Conservation (phyloP, 2,113 vertebrate species). For the Serilophus lunatus region DNA sequence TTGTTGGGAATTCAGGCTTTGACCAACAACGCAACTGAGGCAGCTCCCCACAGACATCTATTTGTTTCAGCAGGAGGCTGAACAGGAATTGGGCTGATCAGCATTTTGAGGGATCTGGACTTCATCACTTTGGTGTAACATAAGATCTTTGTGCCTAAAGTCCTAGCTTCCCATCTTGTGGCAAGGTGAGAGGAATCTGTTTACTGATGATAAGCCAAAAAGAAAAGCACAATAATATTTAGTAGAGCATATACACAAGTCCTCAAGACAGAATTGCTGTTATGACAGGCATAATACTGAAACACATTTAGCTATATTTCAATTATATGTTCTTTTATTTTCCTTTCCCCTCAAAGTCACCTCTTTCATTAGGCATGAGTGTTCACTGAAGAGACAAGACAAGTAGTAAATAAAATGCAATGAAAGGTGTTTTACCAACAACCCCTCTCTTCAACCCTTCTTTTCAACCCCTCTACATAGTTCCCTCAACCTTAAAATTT, state of each 20-base stretch:
- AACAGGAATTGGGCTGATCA: background rate
- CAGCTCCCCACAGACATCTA: fast-evolving
- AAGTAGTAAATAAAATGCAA: slow-evolving; percentile 16
- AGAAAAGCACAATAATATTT: background rate
- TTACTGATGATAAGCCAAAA: background rate
- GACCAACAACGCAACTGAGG: background rate
- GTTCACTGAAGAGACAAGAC: background rate
- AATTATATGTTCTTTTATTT: background rate
- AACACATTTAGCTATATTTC: background rate
- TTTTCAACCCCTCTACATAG: background rate
- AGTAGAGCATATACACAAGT: background rate
- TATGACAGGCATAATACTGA: background rate
- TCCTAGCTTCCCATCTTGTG: background rate
- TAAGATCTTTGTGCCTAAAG: background rate
- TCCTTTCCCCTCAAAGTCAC: background rate
- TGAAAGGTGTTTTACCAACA: background rate
- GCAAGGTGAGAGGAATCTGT: background rate
- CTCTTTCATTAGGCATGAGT: background rate
- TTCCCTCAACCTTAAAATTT: background rate
- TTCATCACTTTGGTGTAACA: background rate
- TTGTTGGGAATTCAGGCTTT: background rate
- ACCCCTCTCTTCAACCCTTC: too few species aligned
- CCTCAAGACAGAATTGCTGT: background rate
- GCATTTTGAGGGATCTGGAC: background rate
- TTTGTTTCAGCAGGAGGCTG: background rate